phyloP scores from a whole-genome alignment of 92 coral and sea anemone genomes.

The Muricea muricata region DNA sequence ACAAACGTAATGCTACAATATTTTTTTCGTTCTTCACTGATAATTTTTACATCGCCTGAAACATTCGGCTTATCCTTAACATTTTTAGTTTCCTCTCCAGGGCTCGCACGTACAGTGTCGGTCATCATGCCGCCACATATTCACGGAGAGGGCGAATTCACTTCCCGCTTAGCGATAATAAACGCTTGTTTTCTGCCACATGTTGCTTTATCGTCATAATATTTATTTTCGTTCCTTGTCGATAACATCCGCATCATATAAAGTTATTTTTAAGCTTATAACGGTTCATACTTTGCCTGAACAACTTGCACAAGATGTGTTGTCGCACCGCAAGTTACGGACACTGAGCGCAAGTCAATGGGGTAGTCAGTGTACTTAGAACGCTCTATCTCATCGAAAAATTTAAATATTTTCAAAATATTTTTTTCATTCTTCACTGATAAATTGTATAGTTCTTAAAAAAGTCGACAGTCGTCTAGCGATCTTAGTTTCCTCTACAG shows the following conservation, averaged over 20 bases:
- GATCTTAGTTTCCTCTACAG: neutral
- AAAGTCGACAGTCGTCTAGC: neutral
- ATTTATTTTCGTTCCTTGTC: neutral
- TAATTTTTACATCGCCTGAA: neutral
- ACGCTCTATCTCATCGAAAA: constrained; percentile 1
- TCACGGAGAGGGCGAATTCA: neutral
- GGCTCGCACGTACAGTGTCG: neutral
- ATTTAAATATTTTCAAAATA: neutral
- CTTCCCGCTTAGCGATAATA: neutral
- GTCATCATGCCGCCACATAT: neutral
- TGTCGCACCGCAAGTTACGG: neutral
- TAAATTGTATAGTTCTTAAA: neutral
- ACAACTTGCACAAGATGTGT: neutral
- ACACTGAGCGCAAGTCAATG: neutral
- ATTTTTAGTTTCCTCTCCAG: neutral
- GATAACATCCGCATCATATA: neutral
- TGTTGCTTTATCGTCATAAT: neutral
- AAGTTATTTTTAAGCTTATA: neutral
- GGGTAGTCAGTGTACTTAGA: neutral
- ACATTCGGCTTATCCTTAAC: neutral
- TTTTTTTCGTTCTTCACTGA: neutral
- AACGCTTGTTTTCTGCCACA: neutral
- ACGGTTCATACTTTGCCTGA: neutral
- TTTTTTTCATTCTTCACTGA: neutral
- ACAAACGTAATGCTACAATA: too few species aligned